Evolutionary conservation across 2,888 invertebrate genomes (phyloP).

Genomic region (Clitarchus hookeri): DNA sequence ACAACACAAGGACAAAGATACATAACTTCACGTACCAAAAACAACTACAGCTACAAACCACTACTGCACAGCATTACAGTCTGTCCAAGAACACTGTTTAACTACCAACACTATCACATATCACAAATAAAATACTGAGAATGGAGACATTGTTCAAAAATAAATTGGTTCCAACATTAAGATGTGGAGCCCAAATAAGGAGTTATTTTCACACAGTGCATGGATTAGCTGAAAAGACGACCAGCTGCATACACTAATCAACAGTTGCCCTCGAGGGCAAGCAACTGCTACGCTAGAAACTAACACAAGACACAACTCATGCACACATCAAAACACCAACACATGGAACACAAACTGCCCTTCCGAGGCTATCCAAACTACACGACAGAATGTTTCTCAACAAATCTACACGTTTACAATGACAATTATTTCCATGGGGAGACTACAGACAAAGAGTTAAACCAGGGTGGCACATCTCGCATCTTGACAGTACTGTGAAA

Average conservation of each 20-base stretch:
- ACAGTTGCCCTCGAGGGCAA: neutral
- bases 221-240: neutral
- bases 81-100: neutral
- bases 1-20: neutral
- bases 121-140: slow-evolving; percentile 37
- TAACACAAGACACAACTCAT: neutral
- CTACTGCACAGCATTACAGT: neutral
- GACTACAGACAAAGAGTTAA: too few relatives aligned
- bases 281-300: neutral
- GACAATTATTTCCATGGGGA: too few relatives aligned
- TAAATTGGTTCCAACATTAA: too few relatives aligned
- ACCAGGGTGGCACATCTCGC: too few relatives aligned
- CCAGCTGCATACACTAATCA: neutral
- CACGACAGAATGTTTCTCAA: too few relatives aligned
- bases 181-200: neutral
- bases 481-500: too few relatives aligned
- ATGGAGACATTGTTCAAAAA: neutral
- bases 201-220: neutral
- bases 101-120: slow-evolving; percentile 28
- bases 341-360: too few relatives aligned
- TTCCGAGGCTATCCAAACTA: too few relatives aligned
- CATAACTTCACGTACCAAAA: neutral
- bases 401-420: too few relatives aligned
- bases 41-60: neutral
- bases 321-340: neutral